These are phyloP conservation scores for Ammodytes marinus DNA, from an alignment of 2,113 vertebrate species.

Conservation along the genomic window DNA sequence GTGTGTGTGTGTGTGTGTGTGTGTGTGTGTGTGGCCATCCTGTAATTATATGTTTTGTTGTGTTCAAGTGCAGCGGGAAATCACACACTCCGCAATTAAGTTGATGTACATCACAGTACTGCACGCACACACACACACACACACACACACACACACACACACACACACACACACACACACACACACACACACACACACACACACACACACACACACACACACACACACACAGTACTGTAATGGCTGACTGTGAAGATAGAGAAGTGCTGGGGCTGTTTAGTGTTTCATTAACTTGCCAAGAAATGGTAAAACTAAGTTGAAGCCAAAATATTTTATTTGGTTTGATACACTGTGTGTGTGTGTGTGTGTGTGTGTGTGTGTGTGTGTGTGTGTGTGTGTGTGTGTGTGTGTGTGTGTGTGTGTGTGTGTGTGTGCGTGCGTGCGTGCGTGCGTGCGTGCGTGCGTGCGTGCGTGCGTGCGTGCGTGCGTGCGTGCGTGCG, in stretches of 20 bases:
- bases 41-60: conserved; percentile 66
- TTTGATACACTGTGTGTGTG: not conserved
- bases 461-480: no score
- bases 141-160: no score
- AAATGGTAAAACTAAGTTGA: not conserved
- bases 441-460: no score
- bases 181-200: no score
- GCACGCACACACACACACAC: no score
- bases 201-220: no score
- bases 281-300: not conserved
- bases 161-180: no score
- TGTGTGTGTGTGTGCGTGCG: no score
- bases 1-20: no score
- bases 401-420: no score
- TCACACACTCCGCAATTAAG: conserved; percentile 12
- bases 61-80: conserved; percentile 35
- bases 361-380: not conserved
- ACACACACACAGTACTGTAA: not conserved
- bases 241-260: not conserved
- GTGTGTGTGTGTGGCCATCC: no score
- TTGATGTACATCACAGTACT: conserved; percentile 7
- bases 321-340: not conserved
- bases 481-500: not conserved
- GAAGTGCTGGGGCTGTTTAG: not conserved
- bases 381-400: not conserved